Conservation (phyloP, 2,888 invertebrate genomes). For the Morpho helenor region DNA sequence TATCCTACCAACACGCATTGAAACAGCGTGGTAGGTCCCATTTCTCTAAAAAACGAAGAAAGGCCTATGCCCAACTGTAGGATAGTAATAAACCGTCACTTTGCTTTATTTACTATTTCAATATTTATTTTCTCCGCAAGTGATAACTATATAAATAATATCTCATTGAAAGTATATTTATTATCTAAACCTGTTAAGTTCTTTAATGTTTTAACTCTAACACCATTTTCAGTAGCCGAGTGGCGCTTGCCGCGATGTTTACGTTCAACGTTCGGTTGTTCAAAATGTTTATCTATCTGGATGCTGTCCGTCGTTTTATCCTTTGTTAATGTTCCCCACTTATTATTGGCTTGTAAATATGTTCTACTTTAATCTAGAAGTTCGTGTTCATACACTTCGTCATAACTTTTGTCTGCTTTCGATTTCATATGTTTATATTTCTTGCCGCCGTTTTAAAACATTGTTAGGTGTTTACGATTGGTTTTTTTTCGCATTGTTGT, state of each 20-base stretch:
- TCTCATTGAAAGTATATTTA: conserved; percentile 9
- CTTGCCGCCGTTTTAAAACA: conserved; percentile 13
- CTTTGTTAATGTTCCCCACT: conserved; percentile 51
- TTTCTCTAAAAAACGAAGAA: too few relatives aligned
- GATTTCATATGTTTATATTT: conserved; percentile 18
- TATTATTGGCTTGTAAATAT: conserved; percentile 54
- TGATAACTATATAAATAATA: background rate
- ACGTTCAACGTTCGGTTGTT: conserved; percentile 41
- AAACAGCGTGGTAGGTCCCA: too few relatives aligned
- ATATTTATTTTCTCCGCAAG: too few relatives aligned
- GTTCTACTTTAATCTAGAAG: conserved; percentile 37
- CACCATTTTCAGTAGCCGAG: conserved; percentile 25
- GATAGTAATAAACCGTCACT: too few relatives aligned
- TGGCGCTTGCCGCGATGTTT: conserved; percentile 51
- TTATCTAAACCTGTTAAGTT: conserved; percentile 22
- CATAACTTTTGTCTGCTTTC: conserved; percentile 5
- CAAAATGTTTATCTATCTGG: conserved; percentile 61
- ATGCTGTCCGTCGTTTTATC: conserved; percentile 53
- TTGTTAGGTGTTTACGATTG: conserved; percentile 21
- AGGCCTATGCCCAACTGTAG: too few relatives aligned
- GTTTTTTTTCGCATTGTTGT: conserved; percentile 26
- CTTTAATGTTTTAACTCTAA: conserved; percentile 27
- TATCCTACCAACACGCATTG: too few relatives aligned
- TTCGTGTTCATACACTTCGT: background rate
- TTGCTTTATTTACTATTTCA: too few relatives aligned